These are phyloP conservation scores for Drosophila paulistorum DNA, from an alignment of 1,140 invertebrate species.

Conservation along the genomic window DNA sequence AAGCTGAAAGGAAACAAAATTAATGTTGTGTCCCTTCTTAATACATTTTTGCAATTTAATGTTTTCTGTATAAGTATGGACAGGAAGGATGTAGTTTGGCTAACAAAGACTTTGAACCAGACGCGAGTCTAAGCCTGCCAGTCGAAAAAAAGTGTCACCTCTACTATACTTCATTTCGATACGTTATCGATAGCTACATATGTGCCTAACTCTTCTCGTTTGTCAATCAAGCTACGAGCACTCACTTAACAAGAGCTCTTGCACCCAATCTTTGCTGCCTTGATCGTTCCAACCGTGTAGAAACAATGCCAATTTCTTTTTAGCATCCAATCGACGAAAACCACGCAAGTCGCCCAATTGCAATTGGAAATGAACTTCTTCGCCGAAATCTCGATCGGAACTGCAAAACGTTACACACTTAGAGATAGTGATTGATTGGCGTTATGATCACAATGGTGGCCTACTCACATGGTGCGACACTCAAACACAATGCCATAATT, in stretches of 20 bases:
- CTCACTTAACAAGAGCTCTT: conserved; percentile 68
- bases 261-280: conserved; percentile 78
- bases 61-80: too few relatives aligned
- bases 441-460: too few relatives aligned
- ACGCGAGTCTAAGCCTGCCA: too few relatives aligned
- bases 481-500: conserved; percentile 78
- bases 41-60: too few relatives aligned
- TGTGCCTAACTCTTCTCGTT: too few relatives aligned
- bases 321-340: conserved; percentile 63
- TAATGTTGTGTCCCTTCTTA: too few relatives aligned
- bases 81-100: too few relatives aligned
- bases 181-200: too few relatives aligned
- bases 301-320: conserved; percentile 71
- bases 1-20: conserved; percentile 43
- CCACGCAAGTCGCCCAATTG: conserved; percentile 72
- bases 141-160: too few relatives aligned
- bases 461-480: conserved; percentile 73
- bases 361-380: conserved; percentile 68
- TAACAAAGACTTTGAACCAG: too few relatives aligned
- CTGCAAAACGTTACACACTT: conserved; percentile 16
- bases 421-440: too few relatives aligned
- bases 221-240: neutral
- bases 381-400: conserved; percentile 58
- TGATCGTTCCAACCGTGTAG: conserved; percentile 82
- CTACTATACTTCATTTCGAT: too few relatives aligned